These are phyloP conservation scores for Watsonalla cultraria DNA, from an alignment of 2,888 invertebrate genomes.

Conservation along the genomic window DNA sequence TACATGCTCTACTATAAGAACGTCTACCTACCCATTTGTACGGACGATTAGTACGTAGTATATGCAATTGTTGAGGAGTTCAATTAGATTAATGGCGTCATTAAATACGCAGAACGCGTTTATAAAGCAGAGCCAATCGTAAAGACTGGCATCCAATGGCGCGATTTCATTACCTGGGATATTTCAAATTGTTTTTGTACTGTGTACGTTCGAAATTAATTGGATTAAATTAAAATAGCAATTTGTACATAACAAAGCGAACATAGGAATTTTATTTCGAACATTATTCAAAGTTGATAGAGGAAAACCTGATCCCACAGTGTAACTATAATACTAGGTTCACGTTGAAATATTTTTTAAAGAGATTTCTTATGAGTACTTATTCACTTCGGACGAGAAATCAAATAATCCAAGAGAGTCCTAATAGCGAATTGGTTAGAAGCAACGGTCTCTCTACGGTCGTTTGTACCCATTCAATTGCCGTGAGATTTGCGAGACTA, in stretches of 20 bases:
- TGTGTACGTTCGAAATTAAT: background rate
- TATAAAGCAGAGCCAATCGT: slow-evolving; percentile 5
- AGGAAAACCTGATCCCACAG: no score
- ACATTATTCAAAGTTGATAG: no score
- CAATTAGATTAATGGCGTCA: slow-evolving; percentile 13
- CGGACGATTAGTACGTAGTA: background rate
- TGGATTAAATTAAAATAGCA: no score
- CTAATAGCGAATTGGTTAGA: slow-evolving; percentile 38
- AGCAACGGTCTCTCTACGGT: slow-evolving; percentile 23
- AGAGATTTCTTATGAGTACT: background rate
- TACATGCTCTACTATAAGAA: background rate
- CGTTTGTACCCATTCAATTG: slow-evolving; percentile 38
- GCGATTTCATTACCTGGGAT: slow-evolving; percentile 3
- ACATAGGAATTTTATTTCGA: no score
- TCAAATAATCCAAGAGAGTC: slow-evolving; percentile 3
- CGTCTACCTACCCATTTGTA: background rate
- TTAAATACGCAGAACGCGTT: slow-evolving; percentile 9
- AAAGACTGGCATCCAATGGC: slow-evolving; percentile 1
- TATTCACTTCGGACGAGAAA: slow-evolving; percentile 9
- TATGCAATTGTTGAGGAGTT: slow-evolving; percentile 4
- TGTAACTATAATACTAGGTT: no score
- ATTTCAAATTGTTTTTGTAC: background rate
- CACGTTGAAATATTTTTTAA: no score
- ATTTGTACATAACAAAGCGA: no score
- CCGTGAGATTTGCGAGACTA: slow-evolving; percentile 22